phyloP scores from a whole-genome alignment of 1,140 invertebrate genomes.

The Orchesella cincta region DNA sequence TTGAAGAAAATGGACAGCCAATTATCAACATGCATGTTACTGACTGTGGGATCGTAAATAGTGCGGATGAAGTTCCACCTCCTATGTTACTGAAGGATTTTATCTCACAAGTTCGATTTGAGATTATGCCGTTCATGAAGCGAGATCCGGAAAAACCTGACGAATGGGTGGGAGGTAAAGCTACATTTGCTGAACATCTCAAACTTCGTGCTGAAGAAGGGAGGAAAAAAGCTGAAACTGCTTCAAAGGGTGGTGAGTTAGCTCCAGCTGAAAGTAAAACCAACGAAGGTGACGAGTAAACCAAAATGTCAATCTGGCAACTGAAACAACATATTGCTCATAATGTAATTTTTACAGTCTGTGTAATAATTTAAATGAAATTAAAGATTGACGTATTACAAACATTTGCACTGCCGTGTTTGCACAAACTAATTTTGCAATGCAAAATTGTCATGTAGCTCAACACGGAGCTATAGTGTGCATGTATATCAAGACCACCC shows the following conservation, averaged over 20 bases:
- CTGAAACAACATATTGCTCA: too few species aligned
- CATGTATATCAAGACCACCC: too few species aligned
- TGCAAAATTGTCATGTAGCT: too few species aligned
- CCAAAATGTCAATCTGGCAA: too few species aligned
- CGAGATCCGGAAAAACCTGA: background rate
- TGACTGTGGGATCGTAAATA: background rate
- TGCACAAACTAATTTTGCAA: too few species aligned
- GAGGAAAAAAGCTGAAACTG: background rate
- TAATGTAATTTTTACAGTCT: too few species aligned
- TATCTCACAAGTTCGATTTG: constrained; percentile 2
- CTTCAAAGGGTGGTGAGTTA: background rate
- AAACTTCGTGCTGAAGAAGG: background rate
- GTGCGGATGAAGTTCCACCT: background rate
- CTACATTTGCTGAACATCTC: background rate
- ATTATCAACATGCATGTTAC: constrained; percentile 12
- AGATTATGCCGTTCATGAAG: constrained; percentile 1
- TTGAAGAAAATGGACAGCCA: background rate
- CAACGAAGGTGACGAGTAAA: too few species aligned
- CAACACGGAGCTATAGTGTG: too few species aligned
- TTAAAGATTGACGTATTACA: too few species aligned
- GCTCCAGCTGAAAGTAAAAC: background rate
- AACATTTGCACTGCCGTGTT: too few species aligned
- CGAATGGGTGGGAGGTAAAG: background rate
- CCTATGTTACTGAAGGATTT: constrained; percentile 7
- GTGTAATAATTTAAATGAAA: too few species aligned